Base-by-base conservation (phyloP, 2,888 invertebrate genomes). In the Mythimna pallens region DNA sequence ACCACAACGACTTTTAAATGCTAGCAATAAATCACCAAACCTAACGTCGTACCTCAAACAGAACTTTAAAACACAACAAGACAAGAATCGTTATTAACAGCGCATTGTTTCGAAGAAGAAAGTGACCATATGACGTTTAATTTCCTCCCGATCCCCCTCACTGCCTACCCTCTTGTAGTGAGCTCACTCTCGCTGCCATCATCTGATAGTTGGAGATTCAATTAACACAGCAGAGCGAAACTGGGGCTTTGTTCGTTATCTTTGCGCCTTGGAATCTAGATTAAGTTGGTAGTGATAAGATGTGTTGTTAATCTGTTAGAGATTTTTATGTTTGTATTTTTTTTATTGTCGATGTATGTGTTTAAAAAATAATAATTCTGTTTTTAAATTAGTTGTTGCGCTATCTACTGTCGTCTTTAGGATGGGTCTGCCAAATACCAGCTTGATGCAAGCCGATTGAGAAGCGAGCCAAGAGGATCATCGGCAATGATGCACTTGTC, bases 111-210 rank as follows among this genome's bases (percentile, higher is more conserved):
- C 80, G 70, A 65, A 62, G 89, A 95, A 94, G 94, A 94, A 95
- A 93, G 91, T 94, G 92, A 86, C 89, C 91, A 92, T 92, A 93
- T 93, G 94, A 95, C 95, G 93, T 95, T 95, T 95, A 95, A 96
- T 96, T 96, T 96, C 96, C 96, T 95, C 86, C 87, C 78, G 83
- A 43, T 34, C 34, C 57, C 25, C 30, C 57, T n/a, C 63, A 43
- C 30, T 36, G 22, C 17, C 40, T 25, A 25, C 50, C 65, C 25
- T 30, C 22, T 62, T 36, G 52, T 55, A 43, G 77, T 86, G 87
- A 86, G 88, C 86, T 86, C 87, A 89, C 86, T 89, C 89, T 89
- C 83, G 83, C 64, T 87, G 78, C 85, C 87, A 86, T 88, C 89
- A 93, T 93, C 94, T 90, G 93, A 94, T 92, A 90, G 89, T 90